These are phyloP conservation scores for Paragorgia papillata DNA, from an alignment of 92 coral and sea anemone genomes.

Conservation along the genomic window DNA sequence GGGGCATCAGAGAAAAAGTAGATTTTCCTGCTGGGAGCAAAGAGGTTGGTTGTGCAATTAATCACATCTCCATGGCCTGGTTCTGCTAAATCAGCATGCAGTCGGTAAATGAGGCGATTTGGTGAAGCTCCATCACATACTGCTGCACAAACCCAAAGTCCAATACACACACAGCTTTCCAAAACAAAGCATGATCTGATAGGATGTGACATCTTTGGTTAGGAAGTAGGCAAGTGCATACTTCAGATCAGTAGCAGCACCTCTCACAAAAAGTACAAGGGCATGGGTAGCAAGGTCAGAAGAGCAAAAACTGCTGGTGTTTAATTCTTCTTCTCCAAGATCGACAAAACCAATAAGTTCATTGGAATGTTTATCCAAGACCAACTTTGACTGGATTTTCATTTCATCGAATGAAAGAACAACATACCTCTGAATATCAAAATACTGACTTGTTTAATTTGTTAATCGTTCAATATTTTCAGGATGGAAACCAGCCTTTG, in stretches of 20 bases:
- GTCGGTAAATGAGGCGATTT: slow-evolving; percentile 24
- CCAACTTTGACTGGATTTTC: too few relatives aligned
- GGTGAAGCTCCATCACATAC: too few relatives aligned
- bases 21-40: slow-evolving; percentile 23
- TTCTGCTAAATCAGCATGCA: slow-evolving; percentile 8
- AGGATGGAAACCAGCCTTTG: too few relatives aligned
- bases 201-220: too few relatives aligned
- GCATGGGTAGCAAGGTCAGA: slow-evolving; percentile 33
- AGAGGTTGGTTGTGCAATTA: slow-evolving; percentile 4
- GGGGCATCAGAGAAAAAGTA: too few relatives aligned
- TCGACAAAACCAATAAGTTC: too few relatives aligned
- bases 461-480: not conserved
- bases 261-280: slow-evolving; percentile 6
- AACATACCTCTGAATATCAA: too few relatives aligned
- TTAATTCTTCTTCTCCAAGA: not conserved
- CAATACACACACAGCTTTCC: slow-evolving; percentile 18
- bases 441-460: not conserved
- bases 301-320: slow-evolving; percentile 17
- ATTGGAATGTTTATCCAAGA: too few relatives aligned
- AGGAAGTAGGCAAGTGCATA: slow-evolving; percentile 21
- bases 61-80: slow-evolving; percentile 13
- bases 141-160: slow-evolving; percentile 32
- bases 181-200: too few relatives aligned
- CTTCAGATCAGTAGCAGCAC: slow-evolving; percentile 16
- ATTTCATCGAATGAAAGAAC: too few relatives aligned